Conservation (phyloP, 2,888 invertebrate species). For the Microctonus aethiopoides region DNA sequence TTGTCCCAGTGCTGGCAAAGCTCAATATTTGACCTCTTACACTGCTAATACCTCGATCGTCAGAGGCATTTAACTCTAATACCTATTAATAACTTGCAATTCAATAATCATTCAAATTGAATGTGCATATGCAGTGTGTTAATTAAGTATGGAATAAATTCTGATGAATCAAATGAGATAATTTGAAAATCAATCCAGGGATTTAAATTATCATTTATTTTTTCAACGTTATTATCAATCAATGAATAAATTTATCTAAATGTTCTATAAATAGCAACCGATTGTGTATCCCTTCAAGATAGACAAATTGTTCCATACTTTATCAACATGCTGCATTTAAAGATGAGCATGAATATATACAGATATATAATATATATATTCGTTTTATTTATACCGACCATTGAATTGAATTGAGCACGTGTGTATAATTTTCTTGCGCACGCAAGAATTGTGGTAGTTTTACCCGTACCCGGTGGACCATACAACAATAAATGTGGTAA, state of each 20-base stretch:
- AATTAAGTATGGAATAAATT: too few species aligned
- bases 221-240: too few species aligned
- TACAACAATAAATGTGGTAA: conserved; percentile 96
- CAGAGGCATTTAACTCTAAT: conserved; percentile 95
- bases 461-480: conserved; percentile 98
- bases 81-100: conserved; percentile 71
- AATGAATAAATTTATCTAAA: too few species aligned
- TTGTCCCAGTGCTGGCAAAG: conserved; percentile 96
- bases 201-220: too few species aligned
- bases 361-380: conserved; percentile 24
- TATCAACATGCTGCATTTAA: too few species aligned
- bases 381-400: conserved; percentile 73
- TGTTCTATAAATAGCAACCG: too few species aligned
- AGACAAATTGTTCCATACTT: too few species aligned
- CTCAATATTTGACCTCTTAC: conserved; percentile 93
- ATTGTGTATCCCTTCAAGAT: too few species aligned
- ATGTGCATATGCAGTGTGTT: too few species aligned
- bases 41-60: conserved; percentile 96
- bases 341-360: too few species aligned
- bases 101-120: conserved; percentile 29
- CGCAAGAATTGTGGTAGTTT: conserved; percentile 97
- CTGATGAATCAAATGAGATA: too few species aligned
- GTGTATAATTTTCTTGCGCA: conserved; percentile 93
- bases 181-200: too few species aligned
- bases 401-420: conserved; percentile 89